Evolutionary conservation across 2,888 invertebrate genomes (phyloP), one percentile per base, ranked within the genome.

Genomic region (Eristalinus aeneus): DNA sequence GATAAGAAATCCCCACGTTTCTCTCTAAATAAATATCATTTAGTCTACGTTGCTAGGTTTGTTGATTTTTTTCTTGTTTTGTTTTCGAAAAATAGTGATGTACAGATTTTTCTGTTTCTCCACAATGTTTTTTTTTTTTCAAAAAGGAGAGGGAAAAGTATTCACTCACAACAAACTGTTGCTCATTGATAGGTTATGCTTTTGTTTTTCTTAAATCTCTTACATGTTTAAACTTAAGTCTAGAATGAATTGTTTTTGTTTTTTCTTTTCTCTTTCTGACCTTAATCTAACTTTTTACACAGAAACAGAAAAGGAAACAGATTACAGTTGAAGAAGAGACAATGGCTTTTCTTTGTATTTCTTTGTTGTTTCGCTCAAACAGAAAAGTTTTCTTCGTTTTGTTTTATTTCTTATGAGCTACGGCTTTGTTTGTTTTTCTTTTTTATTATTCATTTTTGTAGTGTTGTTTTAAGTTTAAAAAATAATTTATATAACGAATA

Each of bases 401-500:
- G 8, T 54, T 54, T 56, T 72, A 11, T 12, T 67, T 67, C 73
- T 81, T 81, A 86, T 8, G 8, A 71, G 23, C 84, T 85, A 85
- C 9, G 61, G 31, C 60, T 75, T 83, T 34, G 31, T 58, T 84
- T 56, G 22, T 56, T 56, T 23, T 23, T 23, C 23, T 56, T 22
- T 22, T 2, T 20, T 54, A 20, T 22, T 16, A 1, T 54, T 54
- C 8, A 6, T 11, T 56, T 78, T 74, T 74, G 60, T 81, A 74
- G 56, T 76, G n/a, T 64, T 67, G 61, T 69, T 69, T 20, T 74
- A 46, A 71, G 68, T 71, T 80, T 76, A 61, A 67, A 82, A 78
- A 82, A 86, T 86, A 82, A 86, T 82, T 82, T 86, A 82, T 86
- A 74, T 86, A 74, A 86, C 56, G 86, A 82, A 74, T 86, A 86